Base-by-base conservation (phyloP, 2,113 vertebrate genomes). In the Strix aluco region DNA sequence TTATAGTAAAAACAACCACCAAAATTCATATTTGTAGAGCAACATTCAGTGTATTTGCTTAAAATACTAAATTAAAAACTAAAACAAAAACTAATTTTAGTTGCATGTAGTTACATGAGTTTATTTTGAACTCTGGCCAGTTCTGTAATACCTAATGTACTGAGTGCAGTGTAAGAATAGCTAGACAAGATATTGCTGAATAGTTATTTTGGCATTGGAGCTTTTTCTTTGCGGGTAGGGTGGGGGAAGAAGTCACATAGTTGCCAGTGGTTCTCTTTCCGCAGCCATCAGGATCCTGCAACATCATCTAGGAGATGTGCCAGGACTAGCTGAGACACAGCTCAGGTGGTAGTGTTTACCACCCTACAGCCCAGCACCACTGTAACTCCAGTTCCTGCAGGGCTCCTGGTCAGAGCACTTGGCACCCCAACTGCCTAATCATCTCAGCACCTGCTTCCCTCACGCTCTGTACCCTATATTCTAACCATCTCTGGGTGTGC, bases 1-100 rank as follows among this genome's bases (percentile, higher is more conserved):
- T 79, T 59, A 67, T 4, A 72, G 34, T 38, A 47, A 74, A 89
- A 81, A 22, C 16, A 74, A n/a, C 9, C 52, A 85, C 25, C 59
- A 61, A 80, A 70, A 86, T 81, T 83, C 32, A 25, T 77, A 90
- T 84, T 81, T 84, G 42, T 92, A 81, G 29, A 86, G 63, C 59
- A 88, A 92, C n/a, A n/a, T 83, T 13, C n/a, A 81, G 47, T 71
- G 61, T 55, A 81, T 81, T 90, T 92, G 46, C 80, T 84, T 94
- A 94, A 88, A 96, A 92, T 47, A 83, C 51, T 78, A 86, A 92
- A 91, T 86, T 81, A 91, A 96, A 96, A 92, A 66, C 52, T 81
- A 78, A 87, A 94, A 70, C 32, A 63, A 85, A 78, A 38, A 55
- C 57, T 80, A 71, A 91, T 81, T 97, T 96, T 81, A 81, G 80